Conservation (phyloP, 2,797 vertebrate species). For the Arctocebus calabarensis region DNA sequence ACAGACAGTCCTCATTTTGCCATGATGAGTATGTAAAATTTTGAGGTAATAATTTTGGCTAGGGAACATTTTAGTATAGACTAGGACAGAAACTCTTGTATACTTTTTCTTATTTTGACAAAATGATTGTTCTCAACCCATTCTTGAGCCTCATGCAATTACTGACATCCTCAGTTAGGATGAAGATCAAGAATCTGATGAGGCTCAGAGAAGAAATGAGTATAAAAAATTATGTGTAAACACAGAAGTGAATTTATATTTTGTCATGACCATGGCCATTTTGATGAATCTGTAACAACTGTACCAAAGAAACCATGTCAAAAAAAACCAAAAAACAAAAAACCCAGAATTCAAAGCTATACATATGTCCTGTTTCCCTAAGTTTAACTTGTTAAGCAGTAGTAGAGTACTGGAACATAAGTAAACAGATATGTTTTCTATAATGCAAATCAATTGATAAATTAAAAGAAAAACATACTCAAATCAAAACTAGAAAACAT, state of each 20-base stretch:
- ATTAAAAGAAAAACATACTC: constrained; percentile 2
- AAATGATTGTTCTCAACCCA: not conserved
- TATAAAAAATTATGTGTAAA: not conserved
- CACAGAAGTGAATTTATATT: not conserved
- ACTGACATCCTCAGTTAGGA: not conserved
- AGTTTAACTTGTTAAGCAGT: not conserved
- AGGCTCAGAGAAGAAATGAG: not conserved
- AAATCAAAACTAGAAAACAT: constrained; percentile 46
- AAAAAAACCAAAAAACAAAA: too few species aligned
- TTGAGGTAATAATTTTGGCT: not conserved
- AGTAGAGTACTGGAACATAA: not conserved
- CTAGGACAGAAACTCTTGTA: not conserved
- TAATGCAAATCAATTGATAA: constrained; percentile 2
- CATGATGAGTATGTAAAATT: not conserved
- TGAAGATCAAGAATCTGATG: not conserved
- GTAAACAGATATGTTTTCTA: not conserved
- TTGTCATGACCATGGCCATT: constrained; percentile 5
- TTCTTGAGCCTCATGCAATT: not conserved
- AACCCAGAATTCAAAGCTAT: not conserved
- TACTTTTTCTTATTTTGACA: constrained; percentile 3
- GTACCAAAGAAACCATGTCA: not conserved
- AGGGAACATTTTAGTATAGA: constrained; percentile 18
- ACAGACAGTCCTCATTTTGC: too few species aligned
- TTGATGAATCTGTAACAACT: not conserved
- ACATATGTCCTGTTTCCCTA: not conserved